Evolutionary conservation across 2,888 invertebrate species (phyloP).

Genomic region (Barypeithes pellucidus): DNA sequence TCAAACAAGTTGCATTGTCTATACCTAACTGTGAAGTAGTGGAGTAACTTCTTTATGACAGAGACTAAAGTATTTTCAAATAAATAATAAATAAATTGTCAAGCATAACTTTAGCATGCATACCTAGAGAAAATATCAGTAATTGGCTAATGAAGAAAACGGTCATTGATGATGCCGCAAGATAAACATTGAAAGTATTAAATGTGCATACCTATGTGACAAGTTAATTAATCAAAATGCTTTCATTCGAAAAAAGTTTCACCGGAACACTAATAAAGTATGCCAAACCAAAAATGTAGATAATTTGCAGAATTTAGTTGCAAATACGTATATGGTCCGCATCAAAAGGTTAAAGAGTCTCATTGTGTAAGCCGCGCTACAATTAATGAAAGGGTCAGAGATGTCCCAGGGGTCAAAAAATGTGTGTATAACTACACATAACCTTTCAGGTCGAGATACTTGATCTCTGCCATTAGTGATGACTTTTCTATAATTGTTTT

Average conservation of each 20-base stretch:
- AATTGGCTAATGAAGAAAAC: background rate
- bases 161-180: background rate
- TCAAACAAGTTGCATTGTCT: no score
- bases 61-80: no score
- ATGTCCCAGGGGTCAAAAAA: slow-evolving; percentile 50
- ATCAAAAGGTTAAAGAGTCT: slow-evolving; percentile 43
- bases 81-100: no score
- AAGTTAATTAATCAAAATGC: slow-evolving; percentile 30
- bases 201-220: background rate
- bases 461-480: slow-evolving; percentile 48
- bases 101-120: no score
- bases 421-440: slow-evolving; percentile 48
- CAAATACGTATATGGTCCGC: slow-evolving; percentile 15
- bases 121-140: background rate
- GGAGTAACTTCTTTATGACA: no score
- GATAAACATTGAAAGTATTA: slow-evolving; percentile 14
- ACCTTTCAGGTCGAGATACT: slow-evolving; percentile 35
- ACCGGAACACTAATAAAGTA: slow-evolving; percentile 14
- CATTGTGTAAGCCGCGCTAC: slow-evolving; percentile 45
- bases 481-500: slow-evolving; percentile 50
- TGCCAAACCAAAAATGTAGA: slow-evolving; percentile 15
- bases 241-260: slow-evolving; percentile 29
- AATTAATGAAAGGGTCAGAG: slow-evolving; percentile 51
- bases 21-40: no score
- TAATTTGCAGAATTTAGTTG: slow-evolving; percentile 35